Evolutionary conservation across 2,113 vertebrate genomes (phyloP).

Genomic region (Oncorhynchus mykiss): DNA sequence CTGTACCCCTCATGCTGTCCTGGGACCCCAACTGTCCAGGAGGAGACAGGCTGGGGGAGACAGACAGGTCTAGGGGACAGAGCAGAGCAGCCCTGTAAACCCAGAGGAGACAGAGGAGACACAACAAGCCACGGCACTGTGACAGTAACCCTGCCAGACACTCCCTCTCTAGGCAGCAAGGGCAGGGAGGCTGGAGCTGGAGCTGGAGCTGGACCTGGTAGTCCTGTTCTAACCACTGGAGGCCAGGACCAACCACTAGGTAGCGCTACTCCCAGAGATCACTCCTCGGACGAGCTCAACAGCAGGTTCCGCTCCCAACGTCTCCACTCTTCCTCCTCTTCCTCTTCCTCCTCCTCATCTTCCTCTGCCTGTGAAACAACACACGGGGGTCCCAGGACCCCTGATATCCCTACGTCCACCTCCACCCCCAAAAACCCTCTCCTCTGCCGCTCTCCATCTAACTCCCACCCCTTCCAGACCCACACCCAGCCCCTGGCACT

Average conservation of each 20-base stretch:
- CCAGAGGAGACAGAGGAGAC: slow-evolving; percentile 35
- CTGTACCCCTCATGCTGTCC: background rate
- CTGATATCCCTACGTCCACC: slow-evolving; percentile 38
- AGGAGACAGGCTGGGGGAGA: background rate
- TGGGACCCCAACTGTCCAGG: background rate
- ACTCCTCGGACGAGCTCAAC: slow-evolving; percentile 76
- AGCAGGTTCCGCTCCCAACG: slow-evolving; percentile 77
- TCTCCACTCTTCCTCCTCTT: slow-evolving; percentile 76
- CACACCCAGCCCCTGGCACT: slow-evolving; percentile 40
- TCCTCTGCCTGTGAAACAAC: slow-evolving; percentile 78
- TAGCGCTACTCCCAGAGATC: slow-evolving; percentile 36
- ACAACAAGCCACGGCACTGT: background rate
- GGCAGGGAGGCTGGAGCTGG: slow-evolving; percentile 19
- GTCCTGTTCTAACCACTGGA: slow-evolving; percentile 19
- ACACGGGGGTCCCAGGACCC: slow-evolving; percentile 51
- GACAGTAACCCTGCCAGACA: slow-evolving; percentile 1
- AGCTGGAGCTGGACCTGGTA: slow-evolving; percentile 21
- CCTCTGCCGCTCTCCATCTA: slow-evolving; percentile 61
- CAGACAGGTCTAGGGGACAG: slow-evolving; percentile 41
- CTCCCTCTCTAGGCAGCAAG: slow-evolving; percentile 23
- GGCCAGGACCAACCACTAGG: slow-evolving; percentile 24
- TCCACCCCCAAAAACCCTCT: slow-evolving; percentile 59
- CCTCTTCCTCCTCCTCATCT: slow-evolving; percentile 70
- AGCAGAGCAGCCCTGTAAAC: slow-evolving; percentile 43
- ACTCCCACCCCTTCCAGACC: slow-evolving; percentile 52